Evolutionary conservation across 2,113 vertebrate species (phyloP), one percentile per base, ranked within the genome.

Genomic region (Ciconia stormi): DNA sequence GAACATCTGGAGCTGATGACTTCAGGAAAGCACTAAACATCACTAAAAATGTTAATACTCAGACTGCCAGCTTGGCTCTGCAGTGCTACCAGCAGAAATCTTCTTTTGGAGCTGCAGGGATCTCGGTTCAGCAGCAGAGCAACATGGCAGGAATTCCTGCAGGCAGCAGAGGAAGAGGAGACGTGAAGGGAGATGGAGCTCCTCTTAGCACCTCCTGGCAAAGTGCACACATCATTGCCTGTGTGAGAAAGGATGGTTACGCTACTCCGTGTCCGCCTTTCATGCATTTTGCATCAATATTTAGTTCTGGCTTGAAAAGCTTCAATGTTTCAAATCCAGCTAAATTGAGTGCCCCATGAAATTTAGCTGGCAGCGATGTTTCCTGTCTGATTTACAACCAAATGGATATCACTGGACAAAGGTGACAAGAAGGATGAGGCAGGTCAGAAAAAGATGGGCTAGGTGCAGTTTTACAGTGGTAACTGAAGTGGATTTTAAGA

Each of bases 221-320:
- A 88, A 85, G 20, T 0, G 0, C 40, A 58, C 21, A n/a, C 17
- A 38, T 36, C 70, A 30, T 29, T 87, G 63, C 50, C 42, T 47
- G 17, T n/a, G 20, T 79, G 91, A 91, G 38, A 74, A 77, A 80
- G 46, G 42, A 69, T 26, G 36, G 63, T 46, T 69, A 36, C 0
- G 0, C 34, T 52, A 11, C 52, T n/a, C 38, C 0, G 0, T 40
- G 74, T 50, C 30, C 30, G 59, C 32, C 21, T 13, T 83, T 80
- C 20, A 13, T 23, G 53, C 30, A 46, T 86, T 90, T 86, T 86
- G 40, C 46, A 77, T 38, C 58, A 62, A 4, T 53, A 38, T 40
- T 36, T 70, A 16, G 4, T 22, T 83, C 71, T 82, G 58, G 20
- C 34, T 88, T 72, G 34, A 69, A 90, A 90, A 90, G 30, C 11